phyloP scores from a whole-genome alignment of 2,113 vertebrate genomes.

The Petromus typicus region DNA sequence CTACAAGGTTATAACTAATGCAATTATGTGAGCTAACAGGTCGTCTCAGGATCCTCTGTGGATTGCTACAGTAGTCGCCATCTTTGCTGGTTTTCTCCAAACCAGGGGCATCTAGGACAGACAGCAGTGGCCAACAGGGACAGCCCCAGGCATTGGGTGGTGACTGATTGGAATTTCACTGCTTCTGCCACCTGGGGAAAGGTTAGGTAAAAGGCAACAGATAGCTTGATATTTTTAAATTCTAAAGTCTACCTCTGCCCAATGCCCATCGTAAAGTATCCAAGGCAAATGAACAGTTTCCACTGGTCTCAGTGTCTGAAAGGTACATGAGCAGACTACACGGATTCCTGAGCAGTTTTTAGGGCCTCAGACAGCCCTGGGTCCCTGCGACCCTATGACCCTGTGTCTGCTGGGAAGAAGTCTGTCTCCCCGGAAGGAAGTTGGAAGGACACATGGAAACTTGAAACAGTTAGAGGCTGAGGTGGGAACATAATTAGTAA shows the following conservation, averaged over 20 bases:
- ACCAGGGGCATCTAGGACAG: background rate
- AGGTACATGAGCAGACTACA: rapidly evolving
- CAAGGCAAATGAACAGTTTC: background rate
- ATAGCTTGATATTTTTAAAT: background rate
- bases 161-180: background rate
- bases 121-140: rapidly evolving
- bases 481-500: rapidly evolving
- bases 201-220: background rate
- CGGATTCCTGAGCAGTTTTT: rapidly evolving
- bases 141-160: background rate
- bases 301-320: background rate
- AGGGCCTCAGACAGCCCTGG: rapidly evolving
- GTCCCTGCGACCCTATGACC: no score
- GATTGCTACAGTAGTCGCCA: background rate
- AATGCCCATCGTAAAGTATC: rapidly evolving
- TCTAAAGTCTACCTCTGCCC: background rate
- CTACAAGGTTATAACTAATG: background rate
- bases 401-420: background rate
- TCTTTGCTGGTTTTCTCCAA: background rate
- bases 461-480: rapidly evolving
- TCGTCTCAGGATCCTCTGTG: background rate
- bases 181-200: background rate
- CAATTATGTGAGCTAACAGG: background rate
- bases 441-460: background rate
- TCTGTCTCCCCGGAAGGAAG: background rate